A percentile compares a stretch with the other conserved stretches of the same genome.
These are phyloP conservation scores for Gallinago undulata DNA, from an alignment of 2,113 vertebrate species.

Conservation along the genomic window DNA sequence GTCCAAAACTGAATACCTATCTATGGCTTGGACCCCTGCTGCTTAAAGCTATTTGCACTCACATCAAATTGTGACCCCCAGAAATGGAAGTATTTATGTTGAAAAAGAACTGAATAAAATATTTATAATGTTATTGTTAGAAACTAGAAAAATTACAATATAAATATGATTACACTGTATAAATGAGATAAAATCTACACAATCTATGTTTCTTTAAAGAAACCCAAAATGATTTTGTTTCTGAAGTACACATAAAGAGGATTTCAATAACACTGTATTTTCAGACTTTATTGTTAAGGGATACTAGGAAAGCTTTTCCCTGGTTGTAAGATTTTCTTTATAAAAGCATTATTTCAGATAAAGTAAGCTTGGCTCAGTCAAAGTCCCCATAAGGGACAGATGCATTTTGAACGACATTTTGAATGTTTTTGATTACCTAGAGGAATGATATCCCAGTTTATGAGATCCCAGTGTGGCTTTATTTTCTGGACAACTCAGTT, in stretches of 20 bases:
- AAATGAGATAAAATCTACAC: constrained; percentile 52
- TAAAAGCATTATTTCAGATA: constrained; percentile 34
- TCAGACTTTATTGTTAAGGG: constrained; percentile 9
- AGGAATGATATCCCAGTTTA: constrained; percentile 36
- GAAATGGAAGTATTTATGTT: constrained; percentile 13
- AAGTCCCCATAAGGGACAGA: constrained; percentile 37
- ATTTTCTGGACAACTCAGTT: constrained; percentile 54
- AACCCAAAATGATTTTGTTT: neutral
- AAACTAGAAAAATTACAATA: constrained; percentile 21
- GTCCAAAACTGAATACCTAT: neutral
- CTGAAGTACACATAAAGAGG: constrained; percentile 24
- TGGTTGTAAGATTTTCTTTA: constrained; percentile 10
- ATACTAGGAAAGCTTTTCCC: constrained; percentile 35
- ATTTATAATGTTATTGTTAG: constrained; percentile 33
- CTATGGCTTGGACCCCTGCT: neutral
- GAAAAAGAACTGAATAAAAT: constrained; percentile 20
- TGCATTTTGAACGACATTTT: constrained; percentile 16
- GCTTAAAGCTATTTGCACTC: constrained; percentile 30
- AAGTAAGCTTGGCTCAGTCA: constrained; percentile 39
- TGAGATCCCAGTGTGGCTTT: constrained; percentile 7
- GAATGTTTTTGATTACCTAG: constrained; percentile 32
- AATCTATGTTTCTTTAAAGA: constrained; percentile 18
- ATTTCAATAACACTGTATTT: constrained; percentile 10
- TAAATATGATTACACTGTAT: constrained; percentile 24
- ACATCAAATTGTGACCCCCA: constrained; percentile 30